These are phyloP conservation scores for Plutomurus gul DNA, from an alignment of 1,140 invertebrate genomes.

Conservation along the genomic window DNA sequence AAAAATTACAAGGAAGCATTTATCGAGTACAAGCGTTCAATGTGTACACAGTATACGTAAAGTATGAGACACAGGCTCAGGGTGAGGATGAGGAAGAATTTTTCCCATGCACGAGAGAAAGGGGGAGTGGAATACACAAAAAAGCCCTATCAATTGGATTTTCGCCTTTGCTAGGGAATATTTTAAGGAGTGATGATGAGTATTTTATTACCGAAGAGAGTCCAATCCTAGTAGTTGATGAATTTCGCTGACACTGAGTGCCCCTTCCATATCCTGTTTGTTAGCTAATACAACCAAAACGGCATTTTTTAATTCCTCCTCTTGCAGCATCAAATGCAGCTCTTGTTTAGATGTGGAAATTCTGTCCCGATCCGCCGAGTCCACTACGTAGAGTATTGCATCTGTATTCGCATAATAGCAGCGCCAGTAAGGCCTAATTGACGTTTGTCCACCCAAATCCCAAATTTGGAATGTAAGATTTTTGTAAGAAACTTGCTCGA, in stretches of 20 bases:
- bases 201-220: conserved; percentile 69
- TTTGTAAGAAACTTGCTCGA: conserved; percentile 95
- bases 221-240: conserved; percentile 94
- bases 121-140: background rate
- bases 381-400: conserved; percentile 99
- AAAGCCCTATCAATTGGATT: background rate
- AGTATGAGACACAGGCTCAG: too few species aligned
- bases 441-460: conserved; percentile 98
- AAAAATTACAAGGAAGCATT: too few species aligned
- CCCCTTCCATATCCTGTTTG: conserved; percentile 86
- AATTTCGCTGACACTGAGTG: conserved; percentile 93
- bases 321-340: conserved; percentile 63
- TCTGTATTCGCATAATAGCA: conserved; percentile 99
- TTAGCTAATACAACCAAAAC: conserved; percentile 97
- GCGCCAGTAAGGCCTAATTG: conserved; percentile 98
- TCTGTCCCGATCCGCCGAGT: conserved; percentile 96
- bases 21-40: too few species aligned
- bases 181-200: background rate
- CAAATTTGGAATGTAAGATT: conserved; percentile 88
- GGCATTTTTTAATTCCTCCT: conserved; percentile 95
- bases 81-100: too few species aligned
- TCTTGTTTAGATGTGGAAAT: conserved; percentile 96
- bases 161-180: background rate
- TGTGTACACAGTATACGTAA: background rate
- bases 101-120: too few species aligned